These are phyloP conservation scores for Channa maculata DNA, from an alignment of 2,113 vertebrate genomes.

Conservation along the genomic window DNA sequence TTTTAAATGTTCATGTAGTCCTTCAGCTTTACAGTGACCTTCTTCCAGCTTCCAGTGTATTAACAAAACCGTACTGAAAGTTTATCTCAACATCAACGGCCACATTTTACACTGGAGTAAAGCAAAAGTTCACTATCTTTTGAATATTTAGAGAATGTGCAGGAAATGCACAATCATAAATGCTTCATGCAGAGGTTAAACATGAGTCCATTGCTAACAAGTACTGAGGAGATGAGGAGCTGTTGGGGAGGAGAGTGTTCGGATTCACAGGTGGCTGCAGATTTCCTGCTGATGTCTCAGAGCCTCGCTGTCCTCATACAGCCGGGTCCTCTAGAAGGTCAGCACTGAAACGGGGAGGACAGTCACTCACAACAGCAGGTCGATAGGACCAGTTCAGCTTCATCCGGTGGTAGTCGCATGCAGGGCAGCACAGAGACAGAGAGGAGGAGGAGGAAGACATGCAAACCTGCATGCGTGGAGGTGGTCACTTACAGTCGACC, in stretches of 20 bases:
- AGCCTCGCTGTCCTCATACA: neutral
- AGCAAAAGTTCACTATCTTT: neutral
- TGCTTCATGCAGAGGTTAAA: constrained; percentile 54
- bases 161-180: constrained; percentile 12
- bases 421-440: constrained; percentile 33
- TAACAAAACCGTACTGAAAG: too few species aligned
- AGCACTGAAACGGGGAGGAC: constrained; percentile 69
- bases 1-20: constrained; percentile 11
- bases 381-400: constrained; percentile 2
- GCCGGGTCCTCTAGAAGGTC: constrained; percentile 67
- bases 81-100: too few species aligned
- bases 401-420: constrained; percentile 40
- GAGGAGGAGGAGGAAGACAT: constrained; percentile 31
- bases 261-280: neutral
- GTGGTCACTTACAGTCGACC: constrained; percentile 89
- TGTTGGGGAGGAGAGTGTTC: constrained; percentile 8
- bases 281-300: constrained; percentile 14
- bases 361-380: constrained; percentile 44
- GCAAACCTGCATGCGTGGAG: constrained; percentile 31
- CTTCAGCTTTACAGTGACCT: neutral
- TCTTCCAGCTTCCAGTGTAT: neutral
- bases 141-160: neutral
- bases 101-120: neutral
- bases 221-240: constrained; percentile 30
- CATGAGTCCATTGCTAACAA: constrained; percentile 25